phyloP scores from a whole-genome alignment of 1,140 invertebrate genomes.

The Druon quercuslanigerum region DNA sequence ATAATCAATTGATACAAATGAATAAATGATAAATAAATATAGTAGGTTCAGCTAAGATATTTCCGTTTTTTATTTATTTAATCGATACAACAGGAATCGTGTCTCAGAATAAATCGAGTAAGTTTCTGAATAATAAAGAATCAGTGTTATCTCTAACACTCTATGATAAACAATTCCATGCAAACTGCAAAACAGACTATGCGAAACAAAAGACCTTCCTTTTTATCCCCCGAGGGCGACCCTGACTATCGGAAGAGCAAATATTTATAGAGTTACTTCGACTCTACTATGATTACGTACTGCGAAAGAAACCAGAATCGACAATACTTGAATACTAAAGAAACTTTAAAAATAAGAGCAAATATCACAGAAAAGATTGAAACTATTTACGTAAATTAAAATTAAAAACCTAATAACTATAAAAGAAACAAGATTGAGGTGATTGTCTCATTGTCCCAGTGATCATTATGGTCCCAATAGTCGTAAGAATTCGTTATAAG shows the following conservation, averaged over 20 bases:
- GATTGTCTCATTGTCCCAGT: too few species aligned
- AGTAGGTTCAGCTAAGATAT: too few species aligned
- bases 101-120: neutral
- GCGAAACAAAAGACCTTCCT: constrained; percentile 9
- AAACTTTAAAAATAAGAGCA: neutral
- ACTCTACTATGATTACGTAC: constrained; percentile 4
- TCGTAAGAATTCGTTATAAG: too few species aligned
- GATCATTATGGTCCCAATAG: too few species aligned
- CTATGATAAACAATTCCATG: constrained; percentile 6
- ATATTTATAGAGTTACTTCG: constrained; percentile 4
- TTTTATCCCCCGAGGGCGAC: neutral
- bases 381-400: too few species aligned
- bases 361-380: neutral
- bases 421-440: too few species aligned
- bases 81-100: neutral
- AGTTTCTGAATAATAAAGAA: neutral
- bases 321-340: constrained; percentile 2
- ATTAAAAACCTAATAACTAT: too few species aligned
- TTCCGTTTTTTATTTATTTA: too few species aligned
- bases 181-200: neutral
- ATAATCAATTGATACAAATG: too few species aligned
- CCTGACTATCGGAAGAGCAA: constrained; percentile 5
- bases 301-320: neutral
- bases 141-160: neutral
- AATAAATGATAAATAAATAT: too few species aligned